phyloP scores from a whole-genome alignment of 2,113 vertebrate genomes.

The Aphyosemion australe region DNA sequence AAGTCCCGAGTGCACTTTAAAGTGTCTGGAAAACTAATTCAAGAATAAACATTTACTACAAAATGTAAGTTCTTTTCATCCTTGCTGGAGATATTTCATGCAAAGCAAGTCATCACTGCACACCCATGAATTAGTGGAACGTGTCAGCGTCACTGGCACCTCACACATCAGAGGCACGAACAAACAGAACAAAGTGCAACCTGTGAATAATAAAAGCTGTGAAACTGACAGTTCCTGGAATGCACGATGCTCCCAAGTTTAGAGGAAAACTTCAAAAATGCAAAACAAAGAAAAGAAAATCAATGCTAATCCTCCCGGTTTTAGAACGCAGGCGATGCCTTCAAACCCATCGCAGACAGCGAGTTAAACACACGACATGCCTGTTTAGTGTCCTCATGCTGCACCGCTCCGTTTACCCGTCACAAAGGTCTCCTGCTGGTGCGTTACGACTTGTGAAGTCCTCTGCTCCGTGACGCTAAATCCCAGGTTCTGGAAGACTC shows the following conservation, averaged over 20 bases:
- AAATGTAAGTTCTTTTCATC: not conserved
- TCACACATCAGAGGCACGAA: slow-evolving; percentile 28
- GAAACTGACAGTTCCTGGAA: slow-evolving; percentile 16
- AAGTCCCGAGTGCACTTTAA: not conserved
- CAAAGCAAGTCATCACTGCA: slow-evolving; percentile 7
- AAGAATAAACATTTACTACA: not conserved
- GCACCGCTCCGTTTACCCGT: slow-evolving; percentile 83
- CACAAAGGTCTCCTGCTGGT: slow-evolving; percentile 81
- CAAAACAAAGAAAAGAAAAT: slow-evolving; percentile 13
- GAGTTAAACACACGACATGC: slow-evolving; percentile 61
- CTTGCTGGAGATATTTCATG: slow-evolving; percentile 2
- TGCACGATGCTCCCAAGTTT: not conserved
- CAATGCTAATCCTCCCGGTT: not conserved
- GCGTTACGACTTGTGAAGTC: slow-evolving; percentile 79
- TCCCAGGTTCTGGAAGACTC: slow-evolving; percentile 82
- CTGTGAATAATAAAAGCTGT: slow-evolving; percentile 35
- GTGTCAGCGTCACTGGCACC: slow-evolving; percentile 18
- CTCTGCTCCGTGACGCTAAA: slow-evolving; percentile 81
- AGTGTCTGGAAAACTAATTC: not conserved
- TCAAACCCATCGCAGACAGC: slow-evolving; percentile 18
- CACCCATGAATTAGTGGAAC: slow-evolving; percentile 31
- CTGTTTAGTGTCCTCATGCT: slow-evolving; percentile 75
- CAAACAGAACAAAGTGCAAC: slow-evolving; percentile 28
- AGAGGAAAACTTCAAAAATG: not conserved
- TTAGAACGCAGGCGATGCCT: slow-evolving; percentile 20